Evolutionary conservation across 2,113 vertebrate species (phyloP).

Genomic region (Falcunculus frontatus): DNA sequence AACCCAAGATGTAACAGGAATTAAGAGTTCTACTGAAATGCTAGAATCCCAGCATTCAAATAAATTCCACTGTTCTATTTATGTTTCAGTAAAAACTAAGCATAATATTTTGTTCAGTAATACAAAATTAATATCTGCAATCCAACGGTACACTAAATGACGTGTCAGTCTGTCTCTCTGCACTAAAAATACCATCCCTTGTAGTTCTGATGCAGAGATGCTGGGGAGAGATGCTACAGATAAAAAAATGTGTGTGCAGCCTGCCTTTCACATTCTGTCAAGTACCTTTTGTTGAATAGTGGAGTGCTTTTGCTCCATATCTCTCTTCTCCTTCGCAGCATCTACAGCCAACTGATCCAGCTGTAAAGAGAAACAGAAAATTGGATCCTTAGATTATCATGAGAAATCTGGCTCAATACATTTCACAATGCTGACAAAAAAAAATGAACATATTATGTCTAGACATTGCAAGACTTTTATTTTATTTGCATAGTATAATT

Average conservation of each 20-base stretch:
- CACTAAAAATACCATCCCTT: not conserved
- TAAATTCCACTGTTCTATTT: not conserved
- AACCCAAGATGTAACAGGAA: not conserved
- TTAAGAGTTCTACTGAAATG: not conserved
- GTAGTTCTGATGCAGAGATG: not conserved
- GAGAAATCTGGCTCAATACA: constrained; percentile 10
- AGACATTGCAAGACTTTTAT: not conserved
- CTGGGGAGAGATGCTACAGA: not conserved
- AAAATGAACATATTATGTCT: not conserved
- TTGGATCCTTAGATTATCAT: not conserved
- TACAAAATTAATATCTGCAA: not conserved
- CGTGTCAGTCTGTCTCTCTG: not conserved
- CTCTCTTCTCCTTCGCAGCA: constrained; percentile 92
- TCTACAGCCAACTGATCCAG: constrained; percentile 92
- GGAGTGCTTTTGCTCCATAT: constrained; percentile 97
- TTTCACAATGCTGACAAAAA: constrained; percentile 20
- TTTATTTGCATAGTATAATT: constrained; percentile 12
- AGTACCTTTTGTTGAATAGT: constrained; percentile 98
- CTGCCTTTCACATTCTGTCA: not conserved
- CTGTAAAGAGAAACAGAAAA: constrained; percentile 74
- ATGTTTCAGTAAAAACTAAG: not conserved
- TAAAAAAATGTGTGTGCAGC: not conserved
- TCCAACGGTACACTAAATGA: not conserved
- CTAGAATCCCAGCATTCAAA: not conserved
- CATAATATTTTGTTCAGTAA: not conserved